phyloP scores from a whole-genome alignment of 2,797 vertebrate genomes.

The Caiman crocodilus region DNA sequence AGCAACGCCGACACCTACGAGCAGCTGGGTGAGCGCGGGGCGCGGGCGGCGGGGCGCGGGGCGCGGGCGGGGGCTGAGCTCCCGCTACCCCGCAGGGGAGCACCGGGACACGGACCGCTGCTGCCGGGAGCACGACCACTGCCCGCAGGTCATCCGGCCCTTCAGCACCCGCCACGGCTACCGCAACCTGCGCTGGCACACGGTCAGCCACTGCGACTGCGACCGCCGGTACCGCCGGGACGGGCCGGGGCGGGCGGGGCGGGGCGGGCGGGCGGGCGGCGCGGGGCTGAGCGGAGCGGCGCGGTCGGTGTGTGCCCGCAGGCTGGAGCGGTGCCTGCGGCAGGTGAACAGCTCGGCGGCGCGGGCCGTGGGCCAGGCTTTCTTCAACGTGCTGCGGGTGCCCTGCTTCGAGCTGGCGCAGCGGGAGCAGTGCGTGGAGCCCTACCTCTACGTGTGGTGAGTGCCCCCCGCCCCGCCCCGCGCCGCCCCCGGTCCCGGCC shows the following conservation, averaged over 20 bases:
- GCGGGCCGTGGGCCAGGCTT: slow-evolving; percentile 89
- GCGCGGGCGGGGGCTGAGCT: not conserved
- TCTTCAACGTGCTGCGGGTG: slow-evolving; percentile 91
- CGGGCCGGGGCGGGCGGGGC: too few relatives aligned
- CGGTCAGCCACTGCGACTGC: slow-evolving; percentile 93
- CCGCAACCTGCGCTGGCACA: slow-evolving; percentile 92
- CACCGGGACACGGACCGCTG: slow-evolving; percentile 88
- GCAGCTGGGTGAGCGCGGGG: slow-evolving; percentile 82
- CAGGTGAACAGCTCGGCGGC: slow-evolving; percentile 90
- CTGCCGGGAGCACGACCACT: slow-evolving; percentile 93
- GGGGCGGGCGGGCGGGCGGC: too few relatives aligned
- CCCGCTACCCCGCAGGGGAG: slow-evolving; percentile 80
- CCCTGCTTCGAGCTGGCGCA: slow-evolving; percentile 91
- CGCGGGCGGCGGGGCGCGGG: too few relatives aligned
- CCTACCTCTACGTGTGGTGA: slow-evolving; percentile 93
- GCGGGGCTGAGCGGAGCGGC: too few relatives aligned
- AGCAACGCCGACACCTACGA: slow-evolving; percentile 86
- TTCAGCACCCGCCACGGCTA: slow-evolving; percentile 89
- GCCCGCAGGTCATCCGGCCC: slow-evolving; percentile 91
- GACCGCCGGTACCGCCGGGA: slow-evolving; percentile 82
- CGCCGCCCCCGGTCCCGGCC: too few relatives aligned
- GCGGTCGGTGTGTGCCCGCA: slow-evolving; percentile 20
- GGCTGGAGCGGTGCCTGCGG: slow-evolving; percentile 88
- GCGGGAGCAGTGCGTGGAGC: slow-evolving; percentile 89
- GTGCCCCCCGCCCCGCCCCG: slow-evolving; percentile 57